Percentiles rank a stretch among this genome's conserved stretches.
These are phyloP conservation scores for human DNA, from an alignment of 2,113 vertebrate genomes.

Conservation along the genomic window GRCh38 chr6:167788001-167788500, in stretches of 20 bases:
- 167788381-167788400: rapidly evolving
- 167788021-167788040: background rate
- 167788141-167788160: rapidly evolving
- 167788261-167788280: rapidly evolving
- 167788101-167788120: rapidly evolving
- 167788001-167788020: rapidly evolving
- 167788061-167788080: rapidly evolving
- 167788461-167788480: rapidly evolving
- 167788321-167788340: no score
- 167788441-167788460: rapidly evolving
- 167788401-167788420: rapidly evolving
- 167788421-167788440: rapidly evolving
- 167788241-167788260: rapidly evolving
- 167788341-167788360: background rate
- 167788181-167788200: background rate
- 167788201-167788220: no score
- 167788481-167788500: rapidly evolving
- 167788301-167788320: rapidly evolving
- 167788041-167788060: background rate
- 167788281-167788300: rapidly evolving
- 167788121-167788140: rapidly evolving
- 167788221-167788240: background rate
- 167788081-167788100: rapidly evolving
- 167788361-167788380: rapidly evolving
- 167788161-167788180: rapidly evolving